Evolutionary conservation across 1,140 invertebrate genomes (phyloP), one percentile per base, ranked within the genome.

Genomic region (Lasaia peninsularis): DNA sequence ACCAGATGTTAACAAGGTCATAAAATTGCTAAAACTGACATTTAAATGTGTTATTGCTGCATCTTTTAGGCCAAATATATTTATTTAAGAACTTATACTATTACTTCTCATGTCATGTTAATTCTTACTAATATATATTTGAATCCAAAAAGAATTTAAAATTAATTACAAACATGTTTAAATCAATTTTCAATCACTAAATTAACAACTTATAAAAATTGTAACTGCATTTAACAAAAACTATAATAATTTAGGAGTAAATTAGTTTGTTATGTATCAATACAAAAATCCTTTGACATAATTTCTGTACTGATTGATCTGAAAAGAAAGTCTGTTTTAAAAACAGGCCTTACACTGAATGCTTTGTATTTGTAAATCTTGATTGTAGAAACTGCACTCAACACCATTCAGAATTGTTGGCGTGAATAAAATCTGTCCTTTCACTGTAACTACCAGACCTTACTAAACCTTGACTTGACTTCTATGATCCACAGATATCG

Each of bases 11-110:
- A 18, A 9, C 37, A 14, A 20, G 7, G 2, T 11, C 10, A 11
- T 18, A 10, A 20, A 44, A 16, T 44, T 10, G 16, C 16, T 20
- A 44, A 44, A 44, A 44, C 16, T 16, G 8, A 20, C 18, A 44
- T 44, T 20, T 7, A 16, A 18, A 40, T 40, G 14, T 9, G 35
- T 40, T 44, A 11, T 10, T 44, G 37, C 16, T 44, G 37, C 16
- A 44, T 44, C 37, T 44, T 44, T 44, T 44, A 44, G 37, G 37
- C 37, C 37, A 44, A 44, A 40, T 40, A 40, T 18, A 40, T 40
- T 40, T 40, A 16, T 40, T 40, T 40, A 40, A 40, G 35, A 40
- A 40, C 16, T 37, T 40, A 40, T 14, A 40, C 9, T 18, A 40
- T 8, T 16, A 9, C 35, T 16, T 16, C 37, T 16, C 37, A 40